Conservation (phyloP, 2,888 invertebrate species). For the Sarcophaga variegata region DNA sequence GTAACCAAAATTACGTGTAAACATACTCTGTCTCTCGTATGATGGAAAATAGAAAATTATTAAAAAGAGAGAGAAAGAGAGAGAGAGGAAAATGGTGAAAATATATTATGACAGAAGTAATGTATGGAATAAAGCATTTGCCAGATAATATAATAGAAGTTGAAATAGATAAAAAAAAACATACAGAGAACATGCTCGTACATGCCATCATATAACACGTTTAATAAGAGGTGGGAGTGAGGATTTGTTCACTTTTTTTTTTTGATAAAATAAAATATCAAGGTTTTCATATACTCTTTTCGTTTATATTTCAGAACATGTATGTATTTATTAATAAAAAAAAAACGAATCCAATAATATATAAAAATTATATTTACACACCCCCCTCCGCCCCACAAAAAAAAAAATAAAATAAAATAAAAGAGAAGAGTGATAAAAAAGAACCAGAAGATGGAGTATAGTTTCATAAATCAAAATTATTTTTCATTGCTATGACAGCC, state of each 20-base stretch:
- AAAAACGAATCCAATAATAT: constrained; percentile 19
- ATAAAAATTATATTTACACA: constrained; percentile 37
- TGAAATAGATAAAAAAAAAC: neutral
- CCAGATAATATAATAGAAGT: too few species aligned
- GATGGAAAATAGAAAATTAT: constrained; percentile 26
- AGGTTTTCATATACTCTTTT: too few species aligned
- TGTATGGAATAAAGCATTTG: neutral
- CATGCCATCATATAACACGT: too few species aligned
- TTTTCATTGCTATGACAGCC: constrained; percentile 76
- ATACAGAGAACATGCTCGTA: too few species aligned
- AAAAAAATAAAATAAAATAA: neutral
- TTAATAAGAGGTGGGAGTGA: too few species aligned
- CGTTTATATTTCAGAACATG: constrained; percentile 7
- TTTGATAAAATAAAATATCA: constrained; percentile 18
- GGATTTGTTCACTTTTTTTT: neutral
- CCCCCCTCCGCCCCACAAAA: neutral
- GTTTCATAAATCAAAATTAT: constrained; percentile 79
- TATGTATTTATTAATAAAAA: constrained; percentile 8
- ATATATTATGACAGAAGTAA: neutral
- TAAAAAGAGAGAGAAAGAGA: neutral
- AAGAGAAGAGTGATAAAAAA: neutral
- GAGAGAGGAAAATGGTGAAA: too few species aligned
- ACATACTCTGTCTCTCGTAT: neutral
- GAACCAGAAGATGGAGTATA: constrained; percentile 40
- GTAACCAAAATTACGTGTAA: neutral